Conservation (phyloP, 1,140 invertebrate genomes). For the Cyphomyrmex costatus region DNA sequence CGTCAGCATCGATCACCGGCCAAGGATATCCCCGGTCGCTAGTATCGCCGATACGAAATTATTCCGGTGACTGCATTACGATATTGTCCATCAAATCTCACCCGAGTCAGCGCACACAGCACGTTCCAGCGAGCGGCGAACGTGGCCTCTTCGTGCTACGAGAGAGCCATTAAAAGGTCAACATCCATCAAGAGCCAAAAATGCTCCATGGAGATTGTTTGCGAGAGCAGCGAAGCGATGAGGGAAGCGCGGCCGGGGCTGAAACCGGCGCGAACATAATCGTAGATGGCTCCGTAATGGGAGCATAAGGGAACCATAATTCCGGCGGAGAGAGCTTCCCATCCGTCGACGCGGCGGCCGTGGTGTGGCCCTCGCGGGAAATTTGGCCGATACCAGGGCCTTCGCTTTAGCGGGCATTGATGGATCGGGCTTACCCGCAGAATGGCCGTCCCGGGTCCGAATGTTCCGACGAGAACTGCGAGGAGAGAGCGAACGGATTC, state of each 20-base stretch:
- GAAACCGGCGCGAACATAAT: slow-evolving; percentile 15
- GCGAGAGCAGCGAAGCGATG: slow-evolving; percentile 47
- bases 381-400: slow-evolving; percentile 75
- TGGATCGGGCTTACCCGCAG: slow-evolving; percentile 68
- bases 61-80: slow-evolving; percentile 59
- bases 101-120: not conserved
- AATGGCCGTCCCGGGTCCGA: slow-evolving; percentile 24
- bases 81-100: slow-evolving; percentile 65
- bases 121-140: not conserved
- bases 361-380: slow-evolving; percentile 73
- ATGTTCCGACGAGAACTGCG: not conserved
- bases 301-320: slow-evolving; percentile 82
- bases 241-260: not conserved
- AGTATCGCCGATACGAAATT: slow-evolving; percentile 51
- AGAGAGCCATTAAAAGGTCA: slow-evolving; percentile 43
- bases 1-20: slow-evolving; percentile 51
- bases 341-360: slow-evolving; percentile 68
- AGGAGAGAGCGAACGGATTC: not conserved
- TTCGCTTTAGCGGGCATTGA: slow-evolving; percentile 68
- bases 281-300: slow-evolving; percentile 78
- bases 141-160: not conserved
- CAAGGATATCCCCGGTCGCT: slow-evolving; percentile 31
- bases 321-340: slow-evolving; percentile 76
- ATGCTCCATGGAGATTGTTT: slow-evolving; percentile 66
- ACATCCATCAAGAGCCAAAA: slow-evolving; percentile 61